Conservation (phyloP, 2,797 vertebrate species). For the Hydrophis major region DNA sequence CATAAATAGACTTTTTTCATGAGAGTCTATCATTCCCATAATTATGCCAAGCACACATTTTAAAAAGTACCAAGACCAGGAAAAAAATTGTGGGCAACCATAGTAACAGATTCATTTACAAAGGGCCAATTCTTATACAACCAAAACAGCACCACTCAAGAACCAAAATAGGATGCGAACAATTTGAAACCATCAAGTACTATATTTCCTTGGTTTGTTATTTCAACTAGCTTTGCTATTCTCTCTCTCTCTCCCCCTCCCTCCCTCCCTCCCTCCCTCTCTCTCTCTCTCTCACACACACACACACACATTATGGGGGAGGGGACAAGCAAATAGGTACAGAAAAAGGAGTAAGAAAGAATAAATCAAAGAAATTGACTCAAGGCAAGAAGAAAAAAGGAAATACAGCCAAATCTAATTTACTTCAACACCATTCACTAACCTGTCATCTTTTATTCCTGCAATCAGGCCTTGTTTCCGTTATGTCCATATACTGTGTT, state of each 20-base stretch:
- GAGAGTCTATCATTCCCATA: neutral
- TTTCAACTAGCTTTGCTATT: neutral
- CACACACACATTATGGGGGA: neutral
- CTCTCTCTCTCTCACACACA: neutral
- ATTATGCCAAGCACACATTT: neutral
- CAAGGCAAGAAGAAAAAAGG: neutral
- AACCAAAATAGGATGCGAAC: neutral
- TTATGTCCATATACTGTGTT: neutral
- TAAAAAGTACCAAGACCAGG: neutral
- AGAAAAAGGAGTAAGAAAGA: neutral
- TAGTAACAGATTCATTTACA: neutral
- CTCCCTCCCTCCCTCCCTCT: too few species aligned
- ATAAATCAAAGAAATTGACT: neutral
- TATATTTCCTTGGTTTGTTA: neutral
- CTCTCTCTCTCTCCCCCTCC: neutral
- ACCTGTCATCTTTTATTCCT: neutral
- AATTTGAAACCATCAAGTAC: neutral
- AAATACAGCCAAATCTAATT: neutral
- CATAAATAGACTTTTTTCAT: neutral
- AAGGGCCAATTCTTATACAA: neutral
- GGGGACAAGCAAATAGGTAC: neutral
- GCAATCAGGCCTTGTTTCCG: neutral
- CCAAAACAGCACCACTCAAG: neutral
- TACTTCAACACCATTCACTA: neutral
- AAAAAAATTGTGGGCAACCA: neutral